Percentiles rank a stretch among this genome's conserved stretches.
These are phyloP conservation scores for Acropora tenuis DNA, from an alignment of 64 coral and sea anemone genomes.

Conservation along the genomic window DNA sequence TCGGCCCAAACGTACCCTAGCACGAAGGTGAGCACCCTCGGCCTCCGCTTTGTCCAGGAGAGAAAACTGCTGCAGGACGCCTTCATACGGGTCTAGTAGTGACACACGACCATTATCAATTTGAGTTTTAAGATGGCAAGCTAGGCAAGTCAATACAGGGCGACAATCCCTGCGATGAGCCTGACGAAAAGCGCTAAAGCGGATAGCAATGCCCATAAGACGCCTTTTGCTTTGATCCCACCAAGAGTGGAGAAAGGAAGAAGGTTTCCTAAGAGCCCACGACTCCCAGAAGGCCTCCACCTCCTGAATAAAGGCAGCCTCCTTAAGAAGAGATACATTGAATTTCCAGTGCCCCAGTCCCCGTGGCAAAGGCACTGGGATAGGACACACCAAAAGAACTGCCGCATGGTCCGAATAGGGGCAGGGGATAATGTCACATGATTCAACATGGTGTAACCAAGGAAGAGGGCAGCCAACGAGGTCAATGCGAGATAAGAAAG, in stretches of 20 bases:
- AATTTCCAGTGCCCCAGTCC: slow-evolving; percentile 28
- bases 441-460: neutral
- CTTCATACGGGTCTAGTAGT: neutral
- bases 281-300: neutral
- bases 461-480: neutral
- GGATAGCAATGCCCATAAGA: neutral
- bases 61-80: neutral
- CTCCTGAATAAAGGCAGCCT: neutral
- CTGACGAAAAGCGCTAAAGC: neutral
- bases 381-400: neutral
- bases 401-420: slow-evolving; percentile 51
- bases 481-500: neutral
- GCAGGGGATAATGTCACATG: neutral
- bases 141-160: neutral
- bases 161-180: neutral
- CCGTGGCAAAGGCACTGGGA: neutral
- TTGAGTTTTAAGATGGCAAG: neutral
- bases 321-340: neutral
- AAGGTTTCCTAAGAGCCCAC: neutral
- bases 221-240: neutral
- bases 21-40: neutral
- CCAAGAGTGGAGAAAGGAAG: neutral
- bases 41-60: neutral
- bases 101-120: neutral
- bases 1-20: slow-evolving; percentile 24